A percentile compares a stretch with the other conserved stretches of the same genome.
Conservation (phyloP, 2,113 vertebrate genomes). For the Lepus timidus region DNA sequence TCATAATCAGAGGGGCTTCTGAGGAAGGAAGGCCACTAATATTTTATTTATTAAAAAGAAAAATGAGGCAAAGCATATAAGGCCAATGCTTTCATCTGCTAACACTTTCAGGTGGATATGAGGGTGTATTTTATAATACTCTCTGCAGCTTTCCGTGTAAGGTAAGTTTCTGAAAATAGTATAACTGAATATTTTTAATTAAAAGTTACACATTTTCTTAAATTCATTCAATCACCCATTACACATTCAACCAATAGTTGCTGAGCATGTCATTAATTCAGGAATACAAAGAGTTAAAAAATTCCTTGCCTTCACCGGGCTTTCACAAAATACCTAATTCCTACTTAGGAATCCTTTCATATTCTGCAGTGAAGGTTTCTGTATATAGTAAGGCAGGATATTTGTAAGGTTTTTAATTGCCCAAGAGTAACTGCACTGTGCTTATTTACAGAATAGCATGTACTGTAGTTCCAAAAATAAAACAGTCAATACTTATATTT, state of each 20-base stretch:
- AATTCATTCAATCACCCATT: conserved; percentile 37
- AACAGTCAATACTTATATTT: conserved; percentile 72
- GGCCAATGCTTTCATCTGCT: not conserved
- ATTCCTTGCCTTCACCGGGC: conserved; percentile 7
- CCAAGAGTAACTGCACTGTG: conserved; percentile 48
- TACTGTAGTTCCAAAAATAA: conserved; percentile 51
- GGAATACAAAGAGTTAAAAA: conserved; percentile 34
- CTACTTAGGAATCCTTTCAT: conserved; percentile 44
- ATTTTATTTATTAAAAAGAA: conserved; percentile 4
- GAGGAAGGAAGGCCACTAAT: not conserved
- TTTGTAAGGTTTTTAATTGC: conserved; percentile 49
- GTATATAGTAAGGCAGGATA: conserved; percentile 43
- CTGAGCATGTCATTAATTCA: conserved; percentile 33
- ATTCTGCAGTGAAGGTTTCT: not conserved
- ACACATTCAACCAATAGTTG: conserved; percentile 45
- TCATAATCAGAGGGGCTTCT: not conserved
- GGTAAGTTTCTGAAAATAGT: not conserved
- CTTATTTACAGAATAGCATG: conserved; percentile 48
- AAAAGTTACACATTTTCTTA: conserved; percentile 29
- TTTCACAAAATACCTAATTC: not conserved
- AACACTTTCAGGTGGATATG: not conserved
- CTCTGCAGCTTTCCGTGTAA: conserved; percentile 2
- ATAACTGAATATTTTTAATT: conserved; percentile 17
- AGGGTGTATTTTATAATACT: not conserved
- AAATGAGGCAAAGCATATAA: conserved; percentile 8